Evolutionary conservation across 2,888 invertebrate genomes (phyloP).

Genomic region (Mimachlamys varia): DNA sequence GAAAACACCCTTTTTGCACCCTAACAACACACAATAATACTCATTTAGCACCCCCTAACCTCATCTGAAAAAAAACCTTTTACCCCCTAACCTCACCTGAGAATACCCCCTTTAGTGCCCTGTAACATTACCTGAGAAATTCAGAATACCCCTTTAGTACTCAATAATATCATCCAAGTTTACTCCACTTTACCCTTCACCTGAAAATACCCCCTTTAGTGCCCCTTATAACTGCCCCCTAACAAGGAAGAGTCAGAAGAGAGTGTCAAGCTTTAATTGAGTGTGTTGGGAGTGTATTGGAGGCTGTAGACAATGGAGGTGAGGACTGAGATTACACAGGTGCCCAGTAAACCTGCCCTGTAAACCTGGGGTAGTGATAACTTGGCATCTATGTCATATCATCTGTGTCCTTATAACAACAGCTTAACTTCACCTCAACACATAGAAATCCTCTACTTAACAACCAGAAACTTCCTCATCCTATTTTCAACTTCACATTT

Average conservation of each 20-base stretch:
- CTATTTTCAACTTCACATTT: too few relatives aligned
- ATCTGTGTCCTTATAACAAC: not conserved
- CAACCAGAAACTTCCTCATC: too few relatives aligned
- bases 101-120: not conserved
- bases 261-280: conserved; percentile 31
- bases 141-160: not conserved
- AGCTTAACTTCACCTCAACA: not conserved
- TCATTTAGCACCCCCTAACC: too few relatives aligned
- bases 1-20: too few relatives aligned
- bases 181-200: not conserved
- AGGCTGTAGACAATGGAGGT: conserved; percentile 5
- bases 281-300: not conserved
- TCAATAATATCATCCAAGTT: too few relatives aligned
- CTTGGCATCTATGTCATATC: not conserved
- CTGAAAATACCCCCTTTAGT: not conserved
- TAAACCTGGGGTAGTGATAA: not conserved
- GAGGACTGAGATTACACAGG: conserved; percentile 1
- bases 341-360: conserved; percentile 32
- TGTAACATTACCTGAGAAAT: not conserved
- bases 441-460: not conserved
- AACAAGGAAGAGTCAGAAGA: not conserved
- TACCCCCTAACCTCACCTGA: too few relatives aligned
- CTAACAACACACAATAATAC: too few relatives aligned
- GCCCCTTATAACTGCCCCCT: not conserved
- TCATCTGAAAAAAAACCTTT: too few relatives aligned